Percentiles rank a stretch among this genome's conserved stretches.
These are phyloP conservation scores for Himalopsyche kuldschensis DNA, from an alignment of 2,888 invertebrate genomes.

Conservation along the genomic window DNA sequence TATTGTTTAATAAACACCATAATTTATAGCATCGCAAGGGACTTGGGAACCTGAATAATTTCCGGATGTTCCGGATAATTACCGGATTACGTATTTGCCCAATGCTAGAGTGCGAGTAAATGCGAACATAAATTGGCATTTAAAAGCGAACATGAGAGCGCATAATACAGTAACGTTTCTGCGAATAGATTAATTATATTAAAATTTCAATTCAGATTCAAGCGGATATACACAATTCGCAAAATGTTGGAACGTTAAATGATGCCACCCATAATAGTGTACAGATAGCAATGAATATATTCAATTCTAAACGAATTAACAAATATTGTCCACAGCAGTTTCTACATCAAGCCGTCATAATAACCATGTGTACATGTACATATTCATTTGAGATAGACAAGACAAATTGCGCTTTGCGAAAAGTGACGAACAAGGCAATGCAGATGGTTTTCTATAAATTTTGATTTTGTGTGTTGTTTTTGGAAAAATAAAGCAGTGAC, in stretches of 20 bases:
- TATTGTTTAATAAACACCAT: not conserved
- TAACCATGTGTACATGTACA: too few relatives aligned
- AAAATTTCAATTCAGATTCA: not conserved
- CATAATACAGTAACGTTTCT: not conserved
- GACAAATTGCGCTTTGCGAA: too few relatives aligned
- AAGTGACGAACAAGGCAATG: too few relatives aligned
- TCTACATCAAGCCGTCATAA: too few relatives aligned
- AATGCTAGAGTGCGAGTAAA: not conserved
- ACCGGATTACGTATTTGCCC: not conserved
- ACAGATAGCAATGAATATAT: too few relatives aligned
- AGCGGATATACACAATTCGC: not conserved
- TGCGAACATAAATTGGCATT: not conserved
- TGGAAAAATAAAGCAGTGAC: too few relatives aligned
- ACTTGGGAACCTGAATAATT: not conserved
- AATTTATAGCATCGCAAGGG: not conserved
- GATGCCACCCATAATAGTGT: too few relatives aligned
- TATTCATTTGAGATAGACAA: too few relatives aligned
- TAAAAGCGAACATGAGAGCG: not conserved
- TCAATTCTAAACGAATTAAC: too few relatives aligned
- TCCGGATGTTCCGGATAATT: not conserved
- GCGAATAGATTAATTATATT: not conserved
- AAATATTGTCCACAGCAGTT: too few relatives aligned
- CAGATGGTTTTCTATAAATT: too few relatives aligned
- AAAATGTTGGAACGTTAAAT: not conserved
- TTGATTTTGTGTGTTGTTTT: too few relatives aligned